Conservation (phyloP, 2,113 vertebrate genomes). For the Corythoichthys haematopterus region DNA sequence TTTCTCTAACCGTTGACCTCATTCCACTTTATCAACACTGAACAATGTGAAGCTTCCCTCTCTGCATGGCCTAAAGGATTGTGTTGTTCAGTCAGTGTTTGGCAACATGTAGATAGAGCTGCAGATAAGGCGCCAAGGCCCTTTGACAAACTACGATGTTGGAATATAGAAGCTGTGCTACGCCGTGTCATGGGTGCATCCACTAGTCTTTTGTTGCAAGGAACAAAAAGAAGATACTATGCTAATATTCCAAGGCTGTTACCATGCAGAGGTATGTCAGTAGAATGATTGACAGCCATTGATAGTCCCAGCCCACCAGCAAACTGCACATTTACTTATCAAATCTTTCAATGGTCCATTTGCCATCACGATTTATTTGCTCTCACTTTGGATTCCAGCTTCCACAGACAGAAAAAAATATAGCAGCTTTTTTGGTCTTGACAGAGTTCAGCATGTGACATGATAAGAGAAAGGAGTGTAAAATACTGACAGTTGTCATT, state of each 20-base stretch:
- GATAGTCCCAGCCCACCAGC: slow-evolving; percentile 2
- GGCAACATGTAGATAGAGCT: slow-evolving; percentile 6
- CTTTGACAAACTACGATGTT: background rate
- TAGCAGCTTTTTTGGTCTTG: slow-evolving; percentile 32
- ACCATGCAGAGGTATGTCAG: background rate
- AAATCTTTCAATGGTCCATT: slow-evolving; percentile 30
- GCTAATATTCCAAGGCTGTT: slow-evolving; percentile 8
- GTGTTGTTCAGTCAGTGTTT: slow-evolving; percentile 1
- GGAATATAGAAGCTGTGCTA: background rate
- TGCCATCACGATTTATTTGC: slow-evolving; percentile 16
- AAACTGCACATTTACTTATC: slow-evolving; percentile 1
- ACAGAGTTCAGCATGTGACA: slow-evolving; percentile 31
- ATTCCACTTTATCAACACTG: slow-evolving; percentile 54
- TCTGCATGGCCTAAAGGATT: slow-evolving; percentile 21
- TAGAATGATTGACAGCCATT: slow-evolving; percentile 3
- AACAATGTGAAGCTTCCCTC: slow-evolving; percentile 26
- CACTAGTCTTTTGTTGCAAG: background rate
- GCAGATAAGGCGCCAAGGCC: background rate
- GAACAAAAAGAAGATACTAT: slow-evolving; percentile 5
- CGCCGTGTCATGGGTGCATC: background rate
- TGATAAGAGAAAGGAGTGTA: slow-evolving; percentile 17
- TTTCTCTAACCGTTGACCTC: slow-evolving; percentile 62
- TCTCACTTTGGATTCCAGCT: slow-evolving; percentile 25
- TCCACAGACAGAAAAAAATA: slow-evolving; percentile 22
- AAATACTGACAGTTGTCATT: slow-evolving; percentile 39